Percentiles rank a stretch among this genome's conserved stretches.
Evolutionary conservation across 2,113 vertebrate genomes (phyloP).

Genomic region (Festucalex cinctus): DNA sequence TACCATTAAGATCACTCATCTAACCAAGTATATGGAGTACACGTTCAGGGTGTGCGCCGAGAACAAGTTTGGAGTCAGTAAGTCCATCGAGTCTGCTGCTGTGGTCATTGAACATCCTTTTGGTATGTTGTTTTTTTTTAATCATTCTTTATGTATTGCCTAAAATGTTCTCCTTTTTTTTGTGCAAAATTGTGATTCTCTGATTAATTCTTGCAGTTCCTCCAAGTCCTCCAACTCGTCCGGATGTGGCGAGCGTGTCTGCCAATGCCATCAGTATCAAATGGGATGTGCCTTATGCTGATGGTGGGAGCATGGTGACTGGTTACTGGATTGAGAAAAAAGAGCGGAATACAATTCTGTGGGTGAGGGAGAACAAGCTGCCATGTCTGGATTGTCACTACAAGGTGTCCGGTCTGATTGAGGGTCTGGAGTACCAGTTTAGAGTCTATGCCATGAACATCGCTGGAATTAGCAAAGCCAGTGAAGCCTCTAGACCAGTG

Average conservation of each 20-base stretch:
- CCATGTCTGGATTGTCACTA: conserved; percentile 89
- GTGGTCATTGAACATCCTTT: conserved; percentile 95
- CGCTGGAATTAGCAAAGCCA: conserved; percentile 94
- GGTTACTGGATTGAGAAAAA: conserved; percentile 99
- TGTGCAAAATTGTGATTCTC: not conserved
- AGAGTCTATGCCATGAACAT: conserved; percentile 94
- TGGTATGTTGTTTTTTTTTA: conserved; percentile 70
- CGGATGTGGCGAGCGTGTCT: conserved; percentile 86
- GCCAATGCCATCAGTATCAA: conserved; percentile 87
- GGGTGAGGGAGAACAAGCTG: conserved; percentile 96
- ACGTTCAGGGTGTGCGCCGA: conserved; percentile 93
- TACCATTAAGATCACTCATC: conserved; percentile 92
- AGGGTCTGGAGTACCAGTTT: conserved; percentile 98
- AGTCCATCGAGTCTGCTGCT: conserved; percentile 84
- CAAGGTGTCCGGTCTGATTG: conserved; percentile 86
- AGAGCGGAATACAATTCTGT: conserved; percentile 96
- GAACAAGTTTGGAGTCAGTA: conserved; percentile 96
- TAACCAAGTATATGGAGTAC: conserved; percentile 98
- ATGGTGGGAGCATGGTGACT: conserved; percentile 90
- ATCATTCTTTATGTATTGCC: not conserved
- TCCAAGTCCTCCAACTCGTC: conserved; percentile 91
- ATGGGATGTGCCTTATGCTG: conserved; percentile 95
- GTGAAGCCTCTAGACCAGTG: conserved; percentile 91
- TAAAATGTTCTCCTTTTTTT: not conserved
- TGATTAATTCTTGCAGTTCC: conserved; percentile 72